phyloP scores from a whole-genome alignment of 2,113 vertebrate genomes.

The Panthera leo region DNA sequence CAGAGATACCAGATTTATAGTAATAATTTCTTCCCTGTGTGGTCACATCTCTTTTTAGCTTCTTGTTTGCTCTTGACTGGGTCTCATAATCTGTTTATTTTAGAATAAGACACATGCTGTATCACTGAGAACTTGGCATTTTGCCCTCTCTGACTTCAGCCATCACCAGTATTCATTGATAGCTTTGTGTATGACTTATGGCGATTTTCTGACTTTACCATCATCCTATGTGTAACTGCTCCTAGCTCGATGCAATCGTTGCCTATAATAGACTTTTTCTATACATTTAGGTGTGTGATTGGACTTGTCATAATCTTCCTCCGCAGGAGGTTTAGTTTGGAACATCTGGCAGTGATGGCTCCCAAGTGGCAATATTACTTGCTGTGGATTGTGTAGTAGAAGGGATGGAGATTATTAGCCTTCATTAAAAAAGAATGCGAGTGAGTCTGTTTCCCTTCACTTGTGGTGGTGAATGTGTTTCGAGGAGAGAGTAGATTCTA shows the following conservation, averaged over 20 bases:
- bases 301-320: neutral
- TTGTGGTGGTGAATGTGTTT: neutral
- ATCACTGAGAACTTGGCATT: neutral
- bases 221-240: neutral
- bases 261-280: neutral
- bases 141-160: neutral
- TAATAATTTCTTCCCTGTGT: neutral
- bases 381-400: neutral
- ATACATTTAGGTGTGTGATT: neutral
- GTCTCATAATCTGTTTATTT: neutral
- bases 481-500: neutral
- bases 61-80: neutral
- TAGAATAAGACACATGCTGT: neutral
- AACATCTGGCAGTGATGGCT: neutral
- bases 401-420: neutral
- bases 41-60: neutral
- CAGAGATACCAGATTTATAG: neutral
- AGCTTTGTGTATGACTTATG: neutral
- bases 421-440: constrained; percentile 13
- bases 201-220: neutral
- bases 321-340: neutral
- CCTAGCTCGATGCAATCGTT: neutral
- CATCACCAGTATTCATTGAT: neutral
- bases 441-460: neutral
- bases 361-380: neutral